phyloP scores from a whole-genome alignment of 2,113 vertebrate genomes.

The Epinephelus moara region DNA sequence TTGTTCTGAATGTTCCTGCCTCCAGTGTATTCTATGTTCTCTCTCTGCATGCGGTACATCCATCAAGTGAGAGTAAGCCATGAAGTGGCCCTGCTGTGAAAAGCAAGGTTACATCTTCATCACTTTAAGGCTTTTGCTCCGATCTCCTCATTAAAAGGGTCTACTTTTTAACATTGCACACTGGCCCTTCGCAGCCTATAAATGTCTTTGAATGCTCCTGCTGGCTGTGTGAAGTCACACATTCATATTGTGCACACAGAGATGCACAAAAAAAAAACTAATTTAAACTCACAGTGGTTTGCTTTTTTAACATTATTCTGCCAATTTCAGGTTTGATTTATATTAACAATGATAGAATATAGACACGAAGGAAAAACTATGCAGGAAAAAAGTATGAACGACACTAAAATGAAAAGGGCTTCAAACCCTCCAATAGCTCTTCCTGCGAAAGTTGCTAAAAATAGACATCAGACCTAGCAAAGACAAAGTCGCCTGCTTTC shows the following conservation, averaged over 20 bases:
- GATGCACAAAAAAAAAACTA: background rate
- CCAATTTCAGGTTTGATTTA: background rate
- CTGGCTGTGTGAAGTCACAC: background rate
- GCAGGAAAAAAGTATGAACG: background rate
- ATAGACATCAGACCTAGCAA: slow-evolving; percentile 30
- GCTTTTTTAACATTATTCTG: background rate
- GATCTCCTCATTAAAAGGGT: slow-evolving; percentile 22
- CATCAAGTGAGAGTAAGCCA: slow-evolving; percentile 37
- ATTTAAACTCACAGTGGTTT: background rate
- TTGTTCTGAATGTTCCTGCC: slow-evolving; percentile 12
- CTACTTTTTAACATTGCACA: slow-evolving; percentile 7
- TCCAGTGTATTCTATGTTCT: slow-evolving; percentile 5
- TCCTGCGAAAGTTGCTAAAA: slow-evolving; percentile 9
- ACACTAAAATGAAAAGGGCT: slow-evolving; percentile 11
- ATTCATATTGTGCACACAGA: background rate
- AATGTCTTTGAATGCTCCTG: slow-evolving; percentile 3
- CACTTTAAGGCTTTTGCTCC: slow-evolving; percentile 19
- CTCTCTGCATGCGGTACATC: slow-evolving; percentile 1
- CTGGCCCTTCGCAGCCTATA: background rate
- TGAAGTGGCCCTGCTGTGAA: slow-evolving; percentile 24
- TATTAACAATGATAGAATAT: background rate
- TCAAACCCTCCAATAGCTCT: background rate
- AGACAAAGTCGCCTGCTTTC: slow-evolving; percentile 16
- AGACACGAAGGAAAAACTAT: background rate
- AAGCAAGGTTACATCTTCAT: slow-evolving; percentile 34